phyloP scores from a whole-genome alignment of 1,140 invertebrate species.

The Heterodera carotae region DNA sequence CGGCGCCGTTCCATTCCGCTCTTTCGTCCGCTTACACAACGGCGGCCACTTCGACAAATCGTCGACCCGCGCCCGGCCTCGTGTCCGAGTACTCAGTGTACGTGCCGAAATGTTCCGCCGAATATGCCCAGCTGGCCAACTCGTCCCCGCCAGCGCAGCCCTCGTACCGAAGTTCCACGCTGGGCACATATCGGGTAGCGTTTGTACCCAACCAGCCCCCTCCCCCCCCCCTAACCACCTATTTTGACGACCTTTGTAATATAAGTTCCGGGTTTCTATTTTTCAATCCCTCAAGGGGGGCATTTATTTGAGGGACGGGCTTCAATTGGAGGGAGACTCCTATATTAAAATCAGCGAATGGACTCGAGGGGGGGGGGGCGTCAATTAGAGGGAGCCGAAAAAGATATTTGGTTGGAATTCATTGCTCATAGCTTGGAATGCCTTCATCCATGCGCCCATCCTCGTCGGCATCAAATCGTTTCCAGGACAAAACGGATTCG shows the following conservation, averaged over 20 bases:
- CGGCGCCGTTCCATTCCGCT: not conserved
- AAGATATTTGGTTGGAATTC: not conserved
- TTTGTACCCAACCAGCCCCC: not conserved
- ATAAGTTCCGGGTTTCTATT: too few species aligned
- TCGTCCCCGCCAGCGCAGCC: constrained; percentile 7
- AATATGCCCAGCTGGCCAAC: constrained; percentile 38
- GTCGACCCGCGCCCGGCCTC: not conserved
- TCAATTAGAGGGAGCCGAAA: too few species aligned
- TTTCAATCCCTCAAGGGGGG: too few species aligned
- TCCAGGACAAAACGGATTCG: constrained; percentile 2
- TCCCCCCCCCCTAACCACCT: too few species aligned
- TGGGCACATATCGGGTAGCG: constrained; percentile 32
- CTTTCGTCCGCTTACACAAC: constrained; percentile 3
- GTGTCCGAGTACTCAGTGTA: constrained; percentile 49
- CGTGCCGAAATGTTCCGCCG: constrained; percentile 44
- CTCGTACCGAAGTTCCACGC: constrained; percentile 21
- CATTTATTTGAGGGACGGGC: too few species aligned
- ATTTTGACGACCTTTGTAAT: too few species aligned
- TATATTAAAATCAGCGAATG: too few species aligned
- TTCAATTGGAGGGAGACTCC: too few species aligned
- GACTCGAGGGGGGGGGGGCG: too few species aligned
- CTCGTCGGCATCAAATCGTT: not conserved
- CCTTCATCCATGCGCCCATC: constrained; percentile 25
- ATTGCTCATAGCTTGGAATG: not conserved
- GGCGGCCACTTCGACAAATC: not conserved